Percentiles rank a stretch among this genome's conserved stretches.
phyloP scores from a whole-genome alignment of 2,113 vertebrate species.

The Thermophis baileyi region DNA sequence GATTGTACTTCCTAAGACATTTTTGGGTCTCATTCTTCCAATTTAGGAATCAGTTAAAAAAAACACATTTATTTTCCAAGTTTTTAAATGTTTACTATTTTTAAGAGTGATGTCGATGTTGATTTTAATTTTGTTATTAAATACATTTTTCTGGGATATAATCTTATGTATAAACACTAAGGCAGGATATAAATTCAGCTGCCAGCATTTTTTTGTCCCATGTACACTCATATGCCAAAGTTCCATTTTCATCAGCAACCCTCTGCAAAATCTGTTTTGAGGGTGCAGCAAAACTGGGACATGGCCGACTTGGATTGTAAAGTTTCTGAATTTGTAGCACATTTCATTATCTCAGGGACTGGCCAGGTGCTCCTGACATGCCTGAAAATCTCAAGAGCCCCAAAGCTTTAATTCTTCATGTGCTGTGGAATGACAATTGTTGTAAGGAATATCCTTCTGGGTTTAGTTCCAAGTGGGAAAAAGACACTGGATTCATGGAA shows the following conservation, averaged over 20 bases:
- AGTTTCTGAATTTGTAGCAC: neutral
- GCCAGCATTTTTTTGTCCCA: neutral
- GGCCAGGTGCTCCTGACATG: neutral
- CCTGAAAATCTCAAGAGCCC: conserved; percentile 22
- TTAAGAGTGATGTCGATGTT: neutral
- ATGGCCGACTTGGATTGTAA: neutral
- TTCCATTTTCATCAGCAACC: neutral
- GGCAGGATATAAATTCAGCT: neutral
- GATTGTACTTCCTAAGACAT: neutral
- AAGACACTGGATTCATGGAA: too few relatives aligned
- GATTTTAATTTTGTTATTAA: neutral
- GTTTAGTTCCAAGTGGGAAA: too few relatives aligned
- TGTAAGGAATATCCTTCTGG: too few relatives aligned
- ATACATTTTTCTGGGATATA: neutral
- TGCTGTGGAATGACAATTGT: neutral
- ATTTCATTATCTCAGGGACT: neutral
- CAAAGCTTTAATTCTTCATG: neutral
- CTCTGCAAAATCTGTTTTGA: neutral
- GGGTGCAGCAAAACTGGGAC: neutral
- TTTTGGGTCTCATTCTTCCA: neutral
- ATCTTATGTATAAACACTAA: neutral
- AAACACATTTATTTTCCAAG: neutral
- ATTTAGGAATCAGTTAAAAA: neutral
- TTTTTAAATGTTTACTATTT: neutral
- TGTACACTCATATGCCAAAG: neutral